Evolutionary conservation across 2,113 vertebrate genomes (phyloP), one percentile per base, ranked within the genome.

Genomic region (Hucho hucho): DNA sequence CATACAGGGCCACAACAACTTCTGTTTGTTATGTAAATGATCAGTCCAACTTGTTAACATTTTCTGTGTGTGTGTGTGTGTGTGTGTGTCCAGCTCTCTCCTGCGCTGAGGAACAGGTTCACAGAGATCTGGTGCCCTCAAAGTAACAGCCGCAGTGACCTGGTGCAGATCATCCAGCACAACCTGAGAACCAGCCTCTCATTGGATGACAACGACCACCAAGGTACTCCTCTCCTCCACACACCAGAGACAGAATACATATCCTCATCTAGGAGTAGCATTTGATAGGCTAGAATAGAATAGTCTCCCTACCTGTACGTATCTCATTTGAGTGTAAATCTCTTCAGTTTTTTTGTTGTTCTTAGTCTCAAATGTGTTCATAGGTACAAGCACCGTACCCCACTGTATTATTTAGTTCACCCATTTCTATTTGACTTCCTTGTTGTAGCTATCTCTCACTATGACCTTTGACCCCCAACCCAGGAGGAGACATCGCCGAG

Each of bases 91-190:
- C 87, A 99, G 98, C 94, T 99, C 4, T 99, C 98, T 56, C 98
- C 97, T 69, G 98, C 98, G 0, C 91, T 99, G 72, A 93, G 97
- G 84, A 99, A 99, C 88, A 93, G 97, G 26, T 99, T 99, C 87
- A 99, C 98, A 2, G 98, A 99, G 91, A 94, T 99, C 88, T 99
- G 98, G 98, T 98, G 97, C 81, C 96, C 97, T 6, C 97, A 97
- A 77, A 95, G 89, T 83, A 96, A 95, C 84, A 91, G 83, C 59
- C 94, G 92, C 13, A 82, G 89, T n/a, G 97, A 99, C 91, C 90
- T 99, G 83, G 79, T 96, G 70, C 94, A 96, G 87, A 96, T 99
- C 79, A 92, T 99, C 73, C 94, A 92, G 69, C 95, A 94, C 90
- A 99, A 97, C 90, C 92, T 99, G 81, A 86, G 81, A 70, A 79